These are phyloP conservation scores for Napeogenes inachia DNA, from an alignment of 2,888 invertebrate species.

Conservation along the genomic window DNA sequence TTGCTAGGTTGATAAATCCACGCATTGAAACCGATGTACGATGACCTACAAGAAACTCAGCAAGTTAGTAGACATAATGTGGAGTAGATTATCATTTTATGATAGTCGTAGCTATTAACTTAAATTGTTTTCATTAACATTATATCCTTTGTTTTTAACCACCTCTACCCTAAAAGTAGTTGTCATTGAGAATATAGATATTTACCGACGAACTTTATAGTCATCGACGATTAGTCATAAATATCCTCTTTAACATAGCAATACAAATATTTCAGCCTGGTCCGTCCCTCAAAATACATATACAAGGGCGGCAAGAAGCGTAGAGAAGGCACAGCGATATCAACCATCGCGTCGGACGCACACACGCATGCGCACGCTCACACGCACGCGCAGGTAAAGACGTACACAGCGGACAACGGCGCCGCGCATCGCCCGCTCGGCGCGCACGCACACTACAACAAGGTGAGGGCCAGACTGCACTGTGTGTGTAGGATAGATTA, in stretches of 20 bases:
- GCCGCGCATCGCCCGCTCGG: conserved; percentile 86
- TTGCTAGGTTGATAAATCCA: conserved; percentile 25
- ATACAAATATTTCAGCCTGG: conserved; percentile 50
- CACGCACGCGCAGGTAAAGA: conserved; percentile 96
- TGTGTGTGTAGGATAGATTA: not conserved
- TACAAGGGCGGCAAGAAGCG: conserved; percentile 73
- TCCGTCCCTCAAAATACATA: conserved; percentile 67
- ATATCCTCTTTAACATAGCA: not conserved
- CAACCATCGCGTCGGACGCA: conserved; percentile 80
- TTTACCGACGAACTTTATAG: no score
- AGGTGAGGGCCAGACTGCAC: conserved; percentile 83
- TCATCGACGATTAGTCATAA: not conserved
- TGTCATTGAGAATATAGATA: no score
- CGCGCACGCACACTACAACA: conserved; percentile 92
- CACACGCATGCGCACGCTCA: conserved; percentile 94
- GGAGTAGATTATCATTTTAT: not conserved
- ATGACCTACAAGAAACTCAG: conserved; percentile 24
- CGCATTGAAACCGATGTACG: conserved; percentile 17
- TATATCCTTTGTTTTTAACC: no score
- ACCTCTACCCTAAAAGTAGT: no score
- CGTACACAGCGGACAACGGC: conserved; percentile 95
- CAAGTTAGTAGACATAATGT: conserved; percentile 12
- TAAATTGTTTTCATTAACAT: no score
- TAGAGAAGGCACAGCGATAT: conserved; percentile 69
- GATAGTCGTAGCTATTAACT: no score